Conservation (phyloP, 2,797 vertebrate species). For the Ispidina picta region DNA sequence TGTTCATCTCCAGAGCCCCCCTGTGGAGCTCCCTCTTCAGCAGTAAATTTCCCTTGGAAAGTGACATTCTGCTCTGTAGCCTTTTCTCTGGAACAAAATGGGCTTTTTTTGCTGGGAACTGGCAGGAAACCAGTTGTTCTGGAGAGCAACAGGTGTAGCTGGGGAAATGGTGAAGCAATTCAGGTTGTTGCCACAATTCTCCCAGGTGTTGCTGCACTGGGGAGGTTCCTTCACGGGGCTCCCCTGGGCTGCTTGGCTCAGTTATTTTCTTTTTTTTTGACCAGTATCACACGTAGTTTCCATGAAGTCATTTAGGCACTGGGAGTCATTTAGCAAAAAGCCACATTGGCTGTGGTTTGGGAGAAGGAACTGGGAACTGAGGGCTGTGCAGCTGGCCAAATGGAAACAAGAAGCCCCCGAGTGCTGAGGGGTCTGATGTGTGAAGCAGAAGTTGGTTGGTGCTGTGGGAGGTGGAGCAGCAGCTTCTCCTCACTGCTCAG, state of each 20-base stretch:
- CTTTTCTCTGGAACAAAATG: not conserved
- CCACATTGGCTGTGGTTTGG: fast-evolving
- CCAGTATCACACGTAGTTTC: not conserved
- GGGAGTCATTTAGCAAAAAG: not conserved
- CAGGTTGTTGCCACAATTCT: not conserved
- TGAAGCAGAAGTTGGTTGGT: not conserved
- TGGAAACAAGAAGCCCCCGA: not conserved
- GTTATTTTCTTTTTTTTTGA: not conserved
- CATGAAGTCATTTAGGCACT: not conserved
- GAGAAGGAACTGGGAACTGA: not conserved
- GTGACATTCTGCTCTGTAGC: not conserved
- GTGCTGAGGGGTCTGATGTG: no score
- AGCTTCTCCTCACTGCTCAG: not conserved
- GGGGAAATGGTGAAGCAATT: not conserved
- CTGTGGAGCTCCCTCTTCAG: not conserved
- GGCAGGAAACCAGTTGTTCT: not conserved
- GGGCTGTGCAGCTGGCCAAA: not conserved
- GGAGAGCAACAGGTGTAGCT: not conserved
- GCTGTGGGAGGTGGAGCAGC: not conserved
- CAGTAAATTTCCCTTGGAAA: not conserved
- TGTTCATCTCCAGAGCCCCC: not conserved
- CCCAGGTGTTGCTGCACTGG: not conserved
- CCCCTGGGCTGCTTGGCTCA: not conserved
- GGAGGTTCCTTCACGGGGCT: not conserved
- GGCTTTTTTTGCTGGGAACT: not conserved